Evolutionary conservation across 2,113 vertebrate genomes (phyloP).

Genomic region (Ptilorrhoa leucosticta): DNA sequence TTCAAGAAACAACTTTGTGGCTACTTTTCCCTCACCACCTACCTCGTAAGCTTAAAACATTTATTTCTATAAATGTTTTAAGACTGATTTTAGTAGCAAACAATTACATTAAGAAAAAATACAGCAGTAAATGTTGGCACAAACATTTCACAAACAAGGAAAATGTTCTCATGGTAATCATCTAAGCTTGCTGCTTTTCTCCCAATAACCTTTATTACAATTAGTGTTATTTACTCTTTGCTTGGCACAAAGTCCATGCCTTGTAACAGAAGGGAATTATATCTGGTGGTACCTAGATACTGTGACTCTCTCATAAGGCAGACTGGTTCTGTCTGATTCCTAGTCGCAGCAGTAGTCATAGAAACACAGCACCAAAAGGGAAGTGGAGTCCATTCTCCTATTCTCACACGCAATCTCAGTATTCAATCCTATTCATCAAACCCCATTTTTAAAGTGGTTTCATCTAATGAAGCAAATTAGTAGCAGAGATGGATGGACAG

Average conservation of each 20-base stretch:
- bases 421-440: background rate
- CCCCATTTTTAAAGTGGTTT: background rate
- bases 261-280: background rate
- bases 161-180: background rate
- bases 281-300: background rate
- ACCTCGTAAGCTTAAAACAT: background rate
- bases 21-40: background rate
- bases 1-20: background rate
- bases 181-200: background rate
- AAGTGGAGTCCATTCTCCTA: background rate
- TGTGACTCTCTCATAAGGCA: background rate
- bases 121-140: background rate
- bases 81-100: background rate
- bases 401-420: background rate
- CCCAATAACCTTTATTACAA: background rate
- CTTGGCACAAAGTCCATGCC: background rate
- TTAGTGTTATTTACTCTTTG: background rate
- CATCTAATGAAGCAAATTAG: constrained; percentile 3
- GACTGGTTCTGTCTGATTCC: background rate
- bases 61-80: background rate
- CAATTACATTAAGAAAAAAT: background rate
- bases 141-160: background rate
- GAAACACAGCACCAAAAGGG: background rate
- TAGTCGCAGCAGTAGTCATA: constrained; percentile 15
- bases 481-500: background rate